These are phyloP conservation scores for Aquatica leii DNA, from an alignment of 2,888 invertebrate genomes.

Conservation along the genomic window DNA sequence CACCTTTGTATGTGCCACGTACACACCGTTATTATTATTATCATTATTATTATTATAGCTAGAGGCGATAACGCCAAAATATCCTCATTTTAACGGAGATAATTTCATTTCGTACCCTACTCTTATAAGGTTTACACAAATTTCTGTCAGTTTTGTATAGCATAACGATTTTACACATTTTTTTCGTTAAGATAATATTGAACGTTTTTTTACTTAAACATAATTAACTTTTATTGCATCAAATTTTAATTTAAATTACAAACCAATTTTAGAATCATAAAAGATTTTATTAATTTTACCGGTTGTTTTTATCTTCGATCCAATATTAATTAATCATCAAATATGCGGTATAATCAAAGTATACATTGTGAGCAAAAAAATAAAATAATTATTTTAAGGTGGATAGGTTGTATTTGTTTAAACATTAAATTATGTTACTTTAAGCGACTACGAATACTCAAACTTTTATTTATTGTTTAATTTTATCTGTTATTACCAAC, in stretches of 20 bases:
- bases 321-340: too few relatives aligned
- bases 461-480: too few relatives aligned
- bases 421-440: too few relatives aligned
- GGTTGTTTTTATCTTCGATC: too few relatives aligned
- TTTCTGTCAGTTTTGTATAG: conserved; percentile 23
- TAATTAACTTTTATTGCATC: conserved; percentile 24
- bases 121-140: conserved; percentile 28
- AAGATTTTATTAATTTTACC: too few relatives aligned
- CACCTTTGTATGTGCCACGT: conserved; percentile 8
- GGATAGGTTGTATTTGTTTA: too few relatives aligned
- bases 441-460: too few relatives aligned
- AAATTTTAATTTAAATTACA: conserved; percentile 1
- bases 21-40: conserved; percentile 20
- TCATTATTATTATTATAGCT: conserved; percentile 24
- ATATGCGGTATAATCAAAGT: too few relatives aligned
- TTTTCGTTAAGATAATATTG: conserved; percentile 25
- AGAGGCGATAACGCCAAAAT: conserved; percentile 5
- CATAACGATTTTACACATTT: conserved; percentile 29
- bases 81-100: conserved; percentile 24
- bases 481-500: too few relatives aligned
- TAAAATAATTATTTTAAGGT: too few relatives aligned
- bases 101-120: conserved; percentile 31
- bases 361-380: too few relatives aligned
- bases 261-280: too few relatives aligned
- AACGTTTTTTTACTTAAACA: conserved; percentile 9